Base-by-base conservation (phyloP, 2,888 invertebrate species). In the Cynaeus angustus region DNA sequence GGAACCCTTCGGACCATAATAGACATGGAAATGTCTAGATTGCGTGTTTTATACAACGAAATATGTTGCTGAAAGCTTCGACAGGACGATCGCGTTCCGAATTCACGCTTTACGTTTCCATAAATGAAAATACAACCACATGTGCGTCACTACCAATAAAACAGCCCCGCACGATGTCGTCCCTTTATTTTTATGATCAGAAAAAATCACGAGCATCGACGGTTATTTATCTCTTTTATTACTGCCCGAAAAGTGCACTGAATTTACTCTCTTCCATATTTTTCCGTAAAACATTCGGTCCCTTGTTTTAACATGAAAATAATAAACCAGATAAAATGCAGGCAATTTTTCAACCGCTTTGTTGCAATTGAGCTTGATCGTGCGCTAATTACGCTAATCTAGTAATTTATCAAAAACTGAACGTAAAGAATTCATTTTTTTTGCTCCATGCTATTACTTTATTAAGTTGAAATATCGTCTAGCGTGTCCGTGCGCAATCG, bases 1-100 rank as follows among this genome's bases (percentile, higher is more conserved):
- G 72, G 77, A 77, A 78, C 79, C 80, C 79, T 77, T 76, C 76
- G 77, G 77, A 75, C 78, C 71, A 77, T 80, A 79, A 80, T 78
- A 77, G 79, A 77, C 79, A 79, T 78, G 79, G 78, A 80, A 80
- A 80, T 78, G 79, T 75, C 76, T 77, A 76, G 79, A 80, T 79
- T 79, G 79, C 80, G 78, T 80, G 79, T 79, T 80, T 77, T 75
- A 75, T 78, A 73, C 74, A 75, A 75, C 74, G 74, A 78, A 79
- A 79, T 80, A 79, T 78, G 76, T 75, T 75, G 70, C 70, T 67
- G 69, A 69, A 61, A 65, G 33, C 52, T 66, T 38, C 33, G 14
- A 14, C 55, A 67, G 43, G 66, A 64, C 72, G 66, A 52, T 68
- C 55, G 62, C 45, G 48, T 16, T 59, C 59, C 55, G 46, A 72